A percentile compares a stretch with the other conserved stretches of the same genome.
Evolutionary conservation across 1,140 invertebrate genomes (phyloP).

Genomic region (Brachionus manjavacas): DNA sequence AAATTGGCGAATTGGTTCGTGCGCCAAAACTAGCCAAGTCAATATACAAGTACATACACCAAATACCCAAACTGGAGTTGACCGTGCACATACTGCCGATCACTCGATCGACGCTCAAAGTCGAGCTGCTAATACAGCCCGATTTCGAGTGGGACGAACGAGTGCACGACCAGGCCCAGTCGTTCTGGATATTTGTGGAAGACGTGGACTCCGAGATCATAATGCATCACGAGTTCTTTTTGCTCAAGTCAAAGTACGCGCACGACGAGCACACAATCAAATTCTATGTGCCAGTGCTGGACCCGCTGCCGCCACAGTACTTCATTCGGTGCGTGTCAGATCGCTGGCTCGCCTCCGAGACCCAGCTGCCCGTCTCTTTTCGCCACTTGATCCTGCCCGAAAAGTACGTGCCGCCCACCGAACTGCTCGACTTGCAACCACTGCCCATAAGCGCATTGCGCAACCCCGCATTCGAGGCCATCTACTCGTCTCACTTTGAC

Average conservation of each 20-base stretch:
- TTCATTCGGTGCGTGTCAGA: constrained; percentile 73
- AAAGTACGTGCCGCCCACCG: constrained; percentile 94
- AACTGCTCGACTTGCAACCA: constrained; percentile 93
- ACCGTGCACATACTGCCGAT: constrained; percentile 96
- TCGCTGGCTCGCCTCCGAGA: constrained; percentile 71
- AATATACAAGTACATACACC: constrained; percentile 94
- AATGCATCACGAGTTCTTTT: constrained; percentile 94
- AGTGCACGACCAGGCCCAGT: constrained; percentile 68
- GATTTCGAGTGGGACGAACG: constrained; percentile 99
- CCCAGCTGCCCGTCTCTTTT: constrained; percentile 92
- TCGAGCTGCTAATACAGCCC: constrained; percentile 95
- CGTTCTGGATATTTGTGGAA: constrained; percentile 96
- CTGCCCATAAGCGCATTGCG: constrained; percentile 73
- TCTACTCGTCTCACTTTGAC: constrained; percentile 76
- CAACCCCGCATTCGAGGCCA: constrained; percentile 75
- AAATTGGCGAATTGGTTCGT: constrained; percentile 91
- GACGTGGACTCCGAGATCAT: constrained; percentile 90
- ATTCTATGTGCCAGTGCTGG: constrained; percentile 97
- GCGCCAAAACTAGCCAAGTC: constrained; percentile 93
- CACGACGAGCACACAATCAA: constrained; percentile 91
- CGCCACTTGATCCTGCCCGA: constrained; percentile 93
- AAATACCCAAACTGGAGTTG: constrained; percentile 89
- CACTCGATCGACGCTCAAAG: constrained; percentile 82
- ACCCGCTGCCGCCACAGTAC: constrained; percentile 94
- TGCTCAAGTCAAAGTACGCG: constrained; percentile 86